Conservation (phyloP, 2,113 vertebrate species). For the Scomber colias region DNA sequence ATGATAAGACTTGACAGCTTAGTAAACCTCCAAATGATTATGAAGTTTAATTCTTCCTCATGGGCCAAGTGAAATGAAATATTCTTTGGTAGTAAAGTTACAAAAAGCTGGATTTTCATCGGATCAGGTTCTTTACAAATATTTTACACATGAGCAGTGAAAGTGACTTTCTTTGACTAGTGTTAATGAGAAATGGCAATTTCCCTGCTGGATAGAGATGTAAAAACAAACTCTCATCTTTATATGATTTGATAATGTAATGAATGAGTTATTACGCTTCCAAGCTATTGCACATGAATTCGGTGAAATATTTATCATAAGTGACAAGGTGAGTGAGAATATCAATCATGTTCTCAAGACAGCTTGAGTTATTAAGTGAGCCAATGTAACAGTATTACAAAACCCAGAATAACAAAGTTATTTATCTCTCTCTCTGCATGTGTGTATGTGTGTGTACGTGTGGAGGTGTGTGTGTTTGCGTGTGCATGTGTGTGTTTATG, state of each 20-base stretch:
- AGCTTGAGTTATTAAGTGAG: constrained; percentile 83
- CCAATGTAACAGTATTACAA: constrained; percentile 79
- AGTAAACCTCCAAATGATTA: constrained; percentile 36
- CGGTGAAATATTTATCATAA: constrained; percentile 79
- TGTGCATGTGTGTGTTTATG: constrained; percentile 54
- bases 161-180: constrained; percentile 43
- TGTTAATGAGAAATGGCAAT: constrained; percentile 45
- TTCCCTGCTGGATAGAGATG: constrained; percentile 32
- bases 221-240: constrained; percentile 69
- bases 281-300: constrained; percentile 55
- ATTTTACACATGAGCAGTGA: constrained; percentile 9
- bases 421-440: constrained; percentile 70
- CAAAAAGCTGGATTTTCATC: constrained; percentile 16
- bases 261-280: constrained; percentile 69
- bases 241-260: constrained; percentile 70
- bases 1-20: constrained; percentile 45
- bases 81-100: constrained; percentile 38
- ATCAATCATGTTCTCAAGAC: constrained; percentile 81
- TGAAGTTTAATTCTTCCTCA: constrained; percentile 39
- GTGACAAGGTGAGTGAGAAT: constrained; percentile 82
- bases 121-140: constrained; percentile 24
- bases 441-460: constrained; percentile 18
- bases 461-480: constrained; percentile 36
- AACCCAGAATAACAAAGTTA: constrained; percentile 82
- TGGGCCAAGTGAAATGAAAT: constrained; percentile 37